Conservation (phyloP, 2,888 invertebrate species). For the Mythimna pallens region DNA sequence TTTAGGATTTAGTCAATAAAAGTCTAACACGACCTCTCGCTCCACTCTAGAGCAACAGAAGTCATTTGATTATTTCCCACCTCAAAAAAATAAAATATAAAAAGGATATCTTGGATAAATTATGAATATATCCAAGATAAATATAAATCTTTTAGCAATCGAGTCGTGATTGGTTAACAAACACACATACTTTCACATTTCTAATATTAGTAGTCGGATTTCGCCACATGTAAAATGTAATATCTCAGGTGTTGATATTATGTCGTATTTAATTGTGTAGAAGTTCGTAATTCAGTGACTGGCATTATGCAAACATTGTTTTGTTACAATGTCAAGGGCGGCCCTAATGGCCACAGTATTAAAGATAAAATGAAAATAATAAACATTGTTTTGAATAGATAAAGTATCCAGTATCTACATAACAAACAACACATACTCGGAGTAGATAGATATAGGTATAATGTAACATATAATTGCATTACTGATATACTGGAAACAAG, state of each 20-base stretch:
- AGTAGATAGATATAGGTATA: background rate
- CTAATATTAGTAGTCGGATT: background rate
- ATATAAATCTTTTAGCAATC: background rate
- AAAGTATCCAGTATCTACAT: no score
- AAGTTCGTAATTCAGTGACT: background rate
- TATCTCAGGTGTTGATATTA: background rate
- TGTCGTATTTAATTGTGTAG: background rate
- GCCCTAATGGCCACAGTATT: no score
- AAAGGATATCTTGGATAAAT: no score
- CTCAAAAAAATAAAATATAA: no score
- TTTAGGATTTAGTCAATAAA: no score
- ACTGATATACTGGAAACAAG: background rate
- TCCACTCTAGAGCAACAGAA: no score
- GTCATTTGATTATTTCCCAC: no score
- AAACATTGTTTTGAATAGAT: background rate
- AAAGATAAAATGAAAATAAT: constrained; percentile 6
- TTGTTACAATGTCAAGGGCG: no score
- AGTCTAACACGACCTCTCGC: no score
- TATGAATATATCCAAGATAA: background rate
- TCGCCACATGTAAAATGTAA: background rate
- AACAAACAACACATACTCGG: background rate
- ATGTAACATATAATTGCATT: background rate
- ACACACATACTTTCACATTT: background rate
- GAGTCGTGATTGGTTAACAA: background rate
- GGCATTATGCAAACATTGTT: constrained; percentile 4